phyloP scores from a whole-genome alignment of 2,888 invertebrate genomes.

The Deroplatys truncata region DNA sequence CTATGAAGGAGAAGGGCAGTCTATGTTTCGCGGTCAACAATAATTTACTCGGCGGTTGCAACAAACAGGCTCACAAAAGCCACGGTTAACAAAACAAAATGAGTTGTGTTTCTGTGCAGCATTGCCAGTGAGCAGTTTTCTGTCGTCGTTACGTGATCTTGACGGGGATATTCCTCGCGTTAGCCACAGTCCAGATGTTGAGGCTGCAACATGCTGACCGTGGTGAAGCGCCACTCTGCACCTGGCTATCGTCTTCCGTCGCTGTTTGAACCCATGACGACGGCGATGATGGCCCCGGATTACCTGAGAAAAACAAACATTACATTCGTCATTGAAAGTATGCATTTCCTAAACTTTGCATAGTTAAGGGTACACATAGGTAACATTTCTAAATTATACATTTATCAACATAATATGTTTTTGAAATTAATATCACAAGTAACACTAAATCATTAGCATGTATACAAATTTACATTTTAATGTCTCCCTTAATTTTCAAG shows the following conservation, averaged over 20 bases:
- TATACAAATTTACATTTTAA: too few species aligned
- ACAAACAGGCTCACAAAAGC: not conserved
- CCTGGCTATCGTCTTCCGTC: not conserved
- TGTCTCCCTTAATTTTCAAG: too few species aligned
- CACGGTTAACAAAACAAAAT: not conserved
- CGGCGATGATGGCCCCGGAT: not conserved
- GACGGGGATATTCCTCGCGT: not conserved
- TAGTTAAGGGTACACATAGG: too few species aligned
- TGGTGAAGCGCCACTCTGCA: not conserved
- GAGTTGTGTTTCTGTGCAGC: not conserved
- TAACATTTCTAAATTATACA: too few species aligned
- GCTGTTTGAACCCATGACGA: not conserved
- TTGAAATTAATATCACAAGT: too few species aligned
- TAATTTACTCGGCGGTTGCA: not conserved
- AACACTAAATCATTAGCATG: too few species aligned
- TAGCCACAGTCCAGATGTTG: conserved; percentile 2
- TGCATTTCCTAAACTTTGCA: too few species aligned
- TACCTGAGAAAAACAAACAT: not conserved
- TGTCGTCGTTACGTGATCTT: not conserved
- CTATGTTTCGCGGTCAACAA: not conserved
- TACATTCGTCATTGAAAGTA: too few species aligned
- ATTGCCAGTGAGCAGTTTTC: not conserved
- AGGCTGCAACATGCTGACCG: not conserved
- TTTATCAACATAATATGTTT: too few species aligned
- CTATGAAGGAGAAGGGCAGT: not conserved